Base-by-base conservation (phyloP, 2,113 vertebrate genomes). In the Balaeniceps rex region DNA sequence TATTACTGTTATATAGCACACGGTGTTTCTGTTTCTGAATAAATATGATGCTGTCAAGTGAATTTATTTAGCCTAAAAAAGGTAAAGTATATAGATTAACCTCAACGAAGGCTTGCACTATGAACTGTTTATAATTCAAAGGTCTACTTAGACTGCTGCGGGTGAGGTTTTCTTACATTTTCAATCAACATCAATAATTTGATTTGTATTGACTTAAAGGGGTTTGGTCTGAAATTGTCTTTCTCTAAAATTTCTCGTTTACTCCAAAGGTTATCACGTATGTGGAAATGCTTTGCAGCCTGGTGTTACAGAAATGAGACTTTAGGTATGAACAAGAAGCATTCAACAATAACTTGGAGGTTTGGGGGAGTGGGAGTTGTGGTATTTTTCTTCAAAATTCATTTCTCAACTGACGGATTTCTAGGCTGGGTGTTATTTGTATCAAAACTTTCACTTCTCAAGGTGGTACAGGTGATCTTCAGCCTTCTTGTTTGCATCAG, bases 1-100 rank as follows among this genome's bases (percentile, higher is more conserved):
- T 54, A 6, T 5, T 28, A 3, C 24, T 0, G 0, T 33, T 52
- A 6, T 0, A 1, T 2, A 38, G 19, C 0, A 8, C 57, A 11
- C 2, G 24, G 36, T 26, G 47, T 21, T 51, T 51, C 29, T 23
- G 61, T 34, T 25, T 17, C 61, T 70, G 12, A 64, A 29, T 17
- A 33, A 14, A 12, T 25, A 5, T 0, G 2, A 36, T 52, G n/a
- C 38, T 63, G 49, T 36, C 31, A 17, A 72, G 10, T 19, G 10
- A 33, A 33, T 70, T 70, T 64, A 19, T 57, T 64, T 71, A 46
- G 15, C 44, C 46, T 68, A 4, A 63, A 64, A 88, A 44, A 33
- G 38, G 13, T 54, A 12, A 51, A 76, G 19, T 14, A 3, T 54
- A 14, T 38, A 38, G 33, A 42, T 38, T 12, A 38, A 52, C 9